These are phyloP conservation scores for Pelodytes ibericus DNA, from an alignment of 2,797 vertebrate genomes.

Conservation along the genomic window DNA sequence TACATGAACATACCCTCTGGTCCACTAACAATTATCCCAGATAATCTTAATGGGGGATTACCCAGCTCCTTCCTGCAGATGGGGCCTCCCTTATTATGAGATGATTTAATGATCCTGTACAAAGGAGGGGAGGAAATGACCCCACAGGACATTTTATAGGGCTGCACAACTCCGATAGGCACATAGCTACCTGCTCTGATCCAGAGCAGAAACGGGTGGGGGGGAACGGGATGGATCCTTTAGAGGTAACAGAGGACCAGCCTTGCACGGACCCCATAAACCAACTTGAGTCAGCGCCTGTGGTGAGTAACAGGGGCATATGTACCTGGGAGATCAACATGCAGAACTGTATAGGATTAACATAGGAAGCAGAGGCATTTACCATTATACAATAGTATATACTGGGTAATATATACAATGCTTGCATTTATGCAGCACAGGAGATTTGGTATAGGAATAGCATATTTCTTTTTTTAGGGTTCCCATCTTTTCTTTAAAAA, in stretches of 20 bases:
- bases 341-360: not conserved
- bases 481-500: too few species aligned
- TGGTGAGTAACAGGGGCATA: slow-evolving; percentile 27
- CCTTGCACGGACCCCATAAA: slow-evolving; percentile 1
- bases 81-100: slow-evolving; percentile 53
- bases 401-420: too few species aligned
- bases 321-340: not conserved
- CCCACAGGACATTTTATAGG: slow-evolving; percentile 47
- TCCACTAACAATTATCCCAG: slow-evolving; percentile 53
- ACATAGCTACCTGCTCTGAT: slow-evolving; percentile 21
- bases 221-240: slow-evolving; percentile 33
- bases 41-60: slow-evolving; percentile 58
- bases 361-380: too few species aligned
- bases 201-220: not conserved
- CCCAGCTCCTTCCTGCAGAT: slow-evolving; percentile 49
- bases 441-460: too few species aligned
- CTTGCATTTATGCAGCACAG: too few species aligned
- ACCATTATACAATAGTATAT: too few species aligned
- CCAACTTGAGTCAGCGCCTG: not conserved
- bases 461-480: too few species aligned
- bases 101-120: slow-evolving; percentile 52
- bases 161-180: slow-evolving; percentile 27
- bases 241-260: slow-evolving; percentile 26
- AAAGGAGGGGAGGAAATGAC: slow-evolving; percentile 27
- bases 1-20: slow-evolving; percentile 37